phyloP scores from a whole-genome alignment of 2,888 invertebrate genomes.

The Melinaea marsaeus region DNA sequence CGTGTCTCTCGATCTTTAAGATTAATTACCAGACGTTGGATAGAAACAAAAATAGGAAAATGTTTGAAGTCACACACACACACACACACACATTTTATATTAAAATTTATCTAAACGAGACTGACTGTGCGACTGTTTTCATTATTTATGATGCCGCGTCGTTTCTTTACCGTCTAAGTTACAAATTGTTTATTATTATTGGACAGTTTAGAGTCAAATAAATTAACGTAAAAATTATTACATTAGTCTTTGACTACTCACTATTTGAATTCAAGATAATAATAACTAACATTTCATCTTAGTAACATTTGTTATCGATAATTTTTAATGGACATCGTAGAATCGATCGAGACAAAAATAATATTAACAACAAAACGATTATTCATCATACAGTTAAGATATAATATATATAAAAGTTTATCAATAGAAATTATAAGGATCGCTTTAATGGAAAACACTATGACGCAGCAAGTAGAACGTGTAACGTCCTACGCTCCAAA shows the following conservation, averaged over 20 bases:
- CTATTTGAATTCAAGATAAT: too few species aligned
- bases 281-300: too few species aligned
- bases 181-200: background rate
- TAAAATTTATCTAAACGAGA: constrained; percentile 20
- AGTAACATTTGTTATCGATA: too few species aligned
- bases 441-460: constrained; percentile 37
- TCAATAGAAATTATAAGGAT: background rate
- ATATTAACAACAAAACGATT: too few species aligned
- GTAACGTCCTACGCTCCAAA: constrained; percentile 43
- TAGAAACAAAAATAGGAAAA: constrained; percentile 33
- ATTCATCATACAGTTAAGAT: too few species aligned
- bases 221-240: too few species aligned
- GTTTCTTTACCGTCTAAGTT: background rate
- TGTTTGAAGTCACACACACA: constrained; percentile 29
- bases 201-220: too few species aligned
- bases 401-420: background rate
- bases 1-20: constrained; percentile 56
- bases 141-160: too few species aligned
- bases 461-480: constrained; percentile 49
- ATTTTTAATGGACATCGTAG: too few species aligned
- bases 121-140: background rate
- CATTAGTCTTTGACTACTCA: background rate
- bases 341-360: too few species aligned
- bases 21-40: constrained; percentile 50
- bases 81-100: constrained; percentile 8